Evolutionary conservation across 2,797 vertebrate genomes (phyloP), one percentile per base, ranked within the genome.

Genomic region (Alcedo atthis): DNA sequence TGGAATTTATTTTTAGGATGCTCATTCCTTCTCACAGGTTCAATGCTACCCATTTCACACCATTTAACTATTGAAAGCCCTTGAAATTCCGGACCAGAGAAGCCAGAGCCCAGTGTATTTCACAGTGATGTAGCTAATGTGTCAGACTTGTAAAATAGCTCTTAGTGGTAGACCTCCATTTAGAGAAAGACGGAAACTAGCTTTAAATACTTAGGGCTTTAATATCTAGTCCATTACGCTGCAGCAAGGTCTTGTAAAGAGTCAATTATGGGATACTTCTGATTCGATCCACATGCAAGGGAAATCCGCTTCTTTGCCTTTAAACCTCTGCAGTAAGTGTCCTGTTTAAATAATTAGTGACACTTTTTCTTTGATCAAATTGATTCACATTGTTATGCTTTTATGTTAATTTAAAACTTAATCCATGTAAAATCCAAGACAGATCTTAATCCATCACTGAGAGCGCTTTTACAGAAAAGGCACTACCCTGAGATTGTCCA

Each of bases 161-260:
- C 97, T 98, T 98, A 98, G 97, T 91, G 97, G 96, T 95, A 94
- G 96, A 97, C 96, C 94, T 96, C 97, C 97, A 97, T 98, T 98
- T 98, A 98, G 96, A 97, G 96, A 98, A 97, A 97, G 97, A 98
- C 98, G 98, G 98, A 98, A 98, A 98, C 98, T 95, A 93, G 97
- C 98, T 99, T 99, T 99, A 98, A 99, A 99, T 98, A 98, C 98
- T 98, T 98, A 95, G 98, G 98, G 98, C 98, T 99, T 99, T 99
- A 99, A 99, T 99, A 99, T 99, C 98, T 98, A 98, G 98, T 99
- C 98, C 98, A 99, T 99, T 99, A 99, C 97, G 97, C 98, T 95
- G 97, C 98, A 98, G 98, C 98, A 97, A 97, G 98, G 98, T 98
- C 98, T 98, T 98, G 98, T 99, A 99, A 99, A 99, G 98, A 99